A percentile compares a stretch with the other conserved stretches of the same genome.
Conservation (phyloP, 2,888 invertebrate genomes). For the Drosophila kokeensis region DNA sequence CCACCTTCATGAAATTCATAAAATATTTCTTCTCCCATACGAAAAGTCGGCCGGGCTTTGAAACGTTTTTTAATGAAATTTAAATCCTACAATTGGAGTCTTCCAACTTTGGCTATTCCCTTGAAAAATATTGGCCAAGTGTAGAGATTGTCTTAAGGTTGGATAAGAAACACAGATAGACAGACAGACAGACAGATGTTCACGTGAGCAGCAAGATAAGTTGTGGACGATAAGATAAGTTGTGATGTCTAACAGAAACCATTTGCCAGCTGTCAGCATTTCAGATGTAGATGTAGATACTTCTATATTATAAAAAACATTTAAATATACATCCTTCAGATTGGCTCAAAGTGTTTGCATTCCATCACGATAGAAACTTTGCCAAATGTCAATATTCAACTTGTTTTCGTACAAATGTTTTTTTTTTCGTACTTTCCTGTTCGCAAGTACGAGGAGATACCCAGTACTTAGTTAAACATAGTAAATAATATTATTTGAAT, state of each 20-base stretch:
- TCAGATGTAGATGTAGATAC: neutral
- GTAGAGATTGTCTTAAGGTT: neutral
- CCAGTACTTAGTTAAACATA: neutral
- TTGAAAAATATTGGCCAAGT: neutral
- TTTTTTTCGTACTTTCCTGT: constrained; percentile 22
- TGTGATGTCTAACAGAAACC: constrained; percentile 7
- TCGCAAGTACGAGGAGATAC: neutral
- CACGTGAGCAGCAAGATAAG: neutral
- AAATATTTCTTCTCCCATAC: neutral
- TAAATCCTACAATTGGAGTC: neutral
- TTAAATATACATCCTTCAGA: constrained; percentile 7
- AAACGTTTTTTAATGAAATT: neutral
- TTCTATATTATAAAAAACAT: neutral
- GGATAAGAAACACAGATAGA: neutral
- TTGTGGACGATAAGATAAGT: no score
- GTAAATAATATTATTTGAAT: neutral
- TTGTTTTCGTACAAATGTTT: constrained; percentile 18
- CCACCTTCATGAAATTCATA: neutral
- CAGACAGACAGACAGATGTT: neutral
- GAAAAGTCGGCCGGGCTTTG: neutral
- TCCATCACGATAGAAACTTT: constrained; percentile 9
- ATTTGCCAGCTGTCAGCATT: constrained; percentile 38
- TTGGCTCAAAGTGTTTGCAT: constrained; percentile 29
- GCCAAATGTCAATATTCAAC: constrained; percentile 48
- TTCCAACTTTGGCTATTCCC: neutral